phyloP scores from a whole-genome alignment of 92 coral and sea anemone genomes.

The Parazoanthus atlanticus region DNA sequence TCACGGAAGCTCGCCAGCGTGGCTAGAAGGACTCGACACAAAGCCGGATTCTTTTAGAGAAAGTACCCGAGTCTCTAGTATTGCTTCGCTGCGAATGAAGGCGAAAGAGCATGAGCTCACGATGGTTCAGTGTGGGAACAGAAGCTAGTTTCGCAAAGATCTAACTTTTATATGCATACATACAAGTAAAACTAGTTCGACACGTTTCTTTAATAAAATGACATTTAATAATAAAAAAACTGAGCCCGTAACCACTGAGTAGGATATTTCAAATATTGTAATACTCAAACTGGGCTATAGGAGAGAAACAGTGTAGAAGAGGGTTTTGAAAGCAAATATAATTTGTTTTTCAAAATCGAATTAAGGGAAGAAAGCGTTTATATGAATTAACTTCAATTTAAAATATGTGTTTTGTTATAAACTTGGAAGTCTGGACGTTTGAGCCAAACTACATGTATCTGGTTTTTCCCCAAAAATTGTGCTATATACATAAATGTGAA shows the following conservation, averaged over 20 bases:
- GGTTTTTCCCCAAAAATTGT: not conserved
- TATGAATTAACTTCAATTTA: not conserved
- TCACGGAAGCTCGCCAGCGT: constrained; percentile 28
- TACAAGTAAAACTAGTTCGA: not conserved
- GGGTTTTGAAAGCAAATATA: constrained; percentile 1
- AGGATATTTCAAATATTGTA: not conserved
- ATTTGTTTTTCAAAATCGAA: not conserved
- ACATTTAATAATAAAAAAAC: not conserved
- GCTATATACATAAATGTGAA: not conserved
- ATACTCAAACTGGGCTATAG: not conserved
- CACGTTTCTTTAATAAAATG: not conserved
- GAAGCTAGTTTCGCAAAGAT: not conserved
- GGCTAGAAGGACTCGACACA: constrained; percentile 37
- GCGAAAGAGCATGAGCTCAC: constrained; percentile 96
- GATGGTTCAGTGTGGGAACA: constrained; percentile 64
- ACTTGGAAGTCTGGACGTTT: not conserved
- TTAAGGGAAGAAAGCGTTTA: not conserved
- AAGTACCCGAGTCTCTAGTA: constrained; percentile 81
- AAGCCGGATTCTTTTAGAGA: constrained; percentile 51
- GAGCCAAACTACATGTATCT: not conserved
- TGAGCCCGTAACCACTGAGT: no score
- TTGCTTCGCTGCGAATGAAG: constrained; percentile 83
- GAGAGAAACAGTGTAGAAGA: not conserved
- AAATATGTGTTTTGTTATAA: not conserved
- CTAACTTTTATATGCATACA: not conserved